These are phyloP conservation scores for Dendroctonus ponderosae DNA, from an alignment of 1,140 invertebrate genomes.

Conservation along the genomic window DNA sequence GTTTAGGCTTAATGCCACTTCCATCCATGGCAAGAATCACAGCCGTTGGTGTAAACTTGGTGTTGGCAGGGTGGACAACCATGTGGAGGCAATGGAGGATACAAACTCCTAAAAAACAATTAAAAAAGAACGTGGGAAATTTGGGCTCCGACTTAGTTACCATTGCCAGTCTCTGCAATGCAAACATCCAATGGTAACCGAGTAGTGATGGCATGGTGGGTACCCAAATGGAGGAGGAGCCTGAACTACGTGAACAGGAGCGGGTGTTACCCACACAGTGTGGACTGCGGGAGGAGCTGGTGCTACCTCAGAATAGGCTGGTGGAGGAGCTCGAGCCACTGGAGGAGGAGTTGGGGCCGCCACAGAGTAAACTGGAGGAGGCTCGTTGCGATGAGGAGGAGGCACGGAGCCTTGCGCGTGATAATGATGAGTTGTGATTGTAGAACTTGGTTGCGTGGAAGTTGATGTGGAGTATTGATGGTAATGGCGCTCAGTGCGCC, in stretches of 20 bases:
- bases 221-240: neutral
- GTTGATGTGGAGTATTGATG: neutral
- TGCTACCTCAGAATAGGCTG: neutral
- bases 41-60: neutral
- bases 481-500: neutral
- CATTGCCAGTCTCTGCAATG: conserved; percentile 16
- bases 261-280: neutral
- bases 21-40: conserved; percentile 5
- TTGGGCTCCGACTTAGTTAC: neutral
- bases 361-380: neutral
- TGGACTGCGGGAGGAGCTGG: neutral
- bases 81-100: neutral
- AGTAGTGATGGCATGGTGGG: conserved; percentile 16
- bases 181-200: conserved; percentile 15
- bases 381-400: neutral
- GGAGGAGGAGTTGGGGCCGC: neutral
- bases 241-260: neutral
- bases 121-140: neutral
- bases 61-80: conserved; percentile 8
- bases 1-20: neutral
- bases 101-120: neutral
- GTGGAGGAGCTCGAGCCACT: neutral
- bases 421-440: neutral
- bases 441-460: neutral
- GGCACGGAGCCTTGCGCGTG: neutral